These are phyloP conservation scores for Ecdyonurus torrentis DNA, from an alignment of 2,888 invertebrate species.

Conservation along the genomic window DNA sequence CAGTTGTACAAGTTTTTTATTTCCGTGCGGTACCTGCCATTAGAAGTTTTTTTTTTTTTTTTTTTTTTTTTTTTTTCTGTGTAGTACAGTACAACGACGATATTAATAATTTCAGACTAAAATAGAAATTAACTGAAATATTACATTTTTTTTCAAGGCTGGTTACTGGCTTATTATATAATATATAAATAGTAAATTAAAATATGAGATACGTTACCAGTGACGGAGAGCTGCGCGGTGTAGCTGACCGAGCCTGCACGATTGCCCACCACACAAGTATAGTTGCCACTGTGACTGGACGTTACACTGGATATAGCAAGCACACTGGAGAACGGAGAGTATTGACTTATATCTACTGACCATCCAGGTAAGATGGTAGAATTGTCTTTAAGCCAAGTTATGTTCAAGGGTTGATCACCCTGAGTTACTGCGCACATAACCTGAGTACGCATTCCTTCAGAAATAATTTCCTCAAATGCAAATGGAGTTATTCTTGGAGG, in stretches of 20 bases:
- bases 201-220: conserved; percentile 23
- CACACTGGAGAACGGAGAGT: conserved; percentile 34
- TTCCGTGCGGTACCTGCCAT: no score
- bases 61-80: no score
- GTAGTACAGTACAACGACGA: no score
- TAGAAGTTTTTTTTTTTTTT: no score
- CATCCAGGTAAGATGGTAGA: conserved; percentile 14
- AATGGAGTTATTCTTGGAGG: conserved; percentile 21
- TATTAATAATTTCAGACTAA: no score
- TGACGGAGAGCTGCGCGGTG: conserved; percentile 34
- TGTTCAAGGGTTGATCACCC: conserved; percentile 26
- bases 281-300: conserved; percentile 29
- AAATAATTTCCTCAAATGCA: conserved; percentile 17
- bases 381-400: conserved; percentile 26
- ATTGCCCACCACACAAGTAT: conserved; percentile 22
- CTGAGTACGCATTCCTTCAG: conserved; percentile 19
- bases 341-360: conserved; percentile 31
- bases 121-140: no score
- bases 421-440: conserved; percentile 39
- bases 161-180: no score
- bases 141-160: no score
- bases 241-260: conserved; percentile 27
- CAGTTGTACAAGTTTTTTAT: no score
- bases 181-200: no score
- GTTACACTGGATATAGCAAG: conserved; percentile 29